phyloP scores from a whole-genome alignment of 2,797 vertebrate species.

The Brachymystax lenok region DNA sequence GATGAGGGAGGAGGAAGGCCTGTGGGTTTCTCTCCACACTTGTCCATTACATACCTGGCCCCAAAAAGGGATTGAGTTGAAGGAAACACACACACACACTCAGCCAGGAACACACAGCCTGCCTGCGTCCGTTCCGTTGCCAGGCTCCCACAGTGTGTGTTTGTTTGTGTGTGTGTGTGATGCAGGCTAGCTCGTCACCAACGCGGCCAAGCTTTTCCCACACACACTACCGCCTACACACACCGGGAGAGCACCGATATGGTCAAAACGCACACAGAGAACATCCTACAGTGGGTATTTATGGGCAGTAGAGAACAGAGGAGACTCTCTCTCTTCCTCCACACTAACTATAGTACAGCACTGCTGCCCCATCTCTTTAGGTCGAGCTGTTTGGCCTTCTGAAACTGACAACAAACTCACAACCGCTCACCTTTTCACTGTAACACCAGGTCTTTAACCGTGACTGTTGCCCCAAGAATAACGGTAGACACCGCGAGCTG shows the following conservation, averaged over 20 bases:
- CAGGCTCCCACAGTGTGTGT: slow-evolving; percentile 34
- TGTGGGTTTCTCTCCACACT: slow-evolving; percentile 23
- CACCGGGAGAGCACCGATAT: neutral
- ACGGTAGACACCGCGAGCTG: too few relatives aligned
- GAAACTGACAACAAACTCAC: neutral
- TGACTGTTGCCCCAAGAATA: too few relatives aligned
- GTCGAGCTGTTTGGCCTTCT: neutral
- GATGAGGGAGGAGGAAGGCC: slow-evolving; percentile 16
- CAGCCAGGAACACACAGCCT: slow-evolving; percentile 29
- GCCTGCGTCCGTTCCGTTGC: slow-evolving; percentile 34
- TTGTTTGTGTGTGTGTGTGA: slow-evolving; percentile 27
- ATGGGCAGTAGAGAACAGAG: neutral
- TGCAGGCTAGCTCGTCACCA: slow-evolving; percentile 23
- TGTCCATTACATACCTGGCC: slow-evolving; percentile 61
- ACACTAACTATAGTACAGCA: neutral
- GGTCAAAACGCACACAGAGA: neutral
- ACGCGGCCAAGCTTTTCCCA: slow-evolving; percentile 3
- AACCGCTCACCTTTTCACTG: too few relatives aligned
- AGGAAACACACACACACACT: slow-evolving; percentile 48
- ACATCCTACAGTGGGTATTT: slow-evolving; percentile 13
- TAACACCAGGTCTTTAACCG: too few relatives aligned
- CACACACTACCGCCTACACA: slow-evolving; percentile 11
- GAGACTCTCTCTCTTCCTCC: too few relatives aligned
- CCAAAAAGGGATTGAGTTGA: slow-evolving; percentile 51
- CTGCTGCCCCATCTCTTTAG: neutral